Evolutionary conservation across 2,113 vertebrate genomes (phyloP).

Genomic region (Oryzias woworae): DNA sequence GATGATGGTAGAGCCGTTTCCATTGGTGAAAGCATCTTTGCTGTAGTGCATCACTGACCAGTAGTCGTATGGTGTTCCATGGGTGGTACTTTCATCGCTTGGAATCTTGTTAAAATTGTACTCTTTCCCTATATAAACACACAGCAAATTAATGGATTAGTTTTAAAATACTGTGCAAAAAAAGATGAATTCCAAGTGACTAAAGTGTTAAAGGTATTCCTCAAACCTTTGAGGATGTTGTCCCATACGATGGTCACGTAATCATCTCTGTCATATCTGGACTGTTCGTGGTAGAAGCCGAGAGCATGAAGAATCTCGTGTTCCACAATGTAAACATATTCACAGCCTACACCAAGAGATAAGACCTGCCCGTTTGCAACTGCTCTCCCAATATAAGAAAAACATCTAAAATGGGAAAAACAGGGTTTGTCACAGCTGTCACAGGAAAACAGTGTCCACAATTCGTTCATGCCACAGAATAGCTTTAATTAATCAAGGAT

Average conservation of each 20-base stretch:
- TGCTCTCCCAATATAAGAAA: constrained; percentile 66
- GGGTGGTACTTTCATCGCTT: background rate
- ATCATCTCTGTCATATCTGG: constrained; percentile 80
- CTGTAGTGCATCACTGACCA: constrained; percentile 81
- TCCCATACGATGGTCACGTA: constrained; percentile 78
- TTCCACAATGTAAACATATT: constrained; percentile 68
- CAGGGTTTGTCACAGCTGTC: background rate
- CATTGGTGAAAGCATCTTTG: constrained; percentile 76
- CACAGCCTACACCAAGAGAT: constrained; percentile 81
- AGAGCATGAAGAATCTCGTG: constrained; percentile 87
- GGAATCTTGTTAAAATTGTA: background rate
- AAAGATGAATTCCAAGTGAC: no score
- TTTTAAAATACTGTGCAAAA: background rate
- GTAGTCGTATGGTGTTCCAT: constrained; percentile 62
- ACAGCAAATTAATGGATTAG: background rate
- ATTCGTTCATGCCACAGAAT: no score
- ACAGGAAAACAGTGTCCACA: no score
- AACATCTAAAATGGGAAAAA: constrained; percentile 75
- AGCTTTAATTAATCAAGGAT: no score
- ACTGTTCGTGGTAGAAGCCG: constrained; percentile 88
- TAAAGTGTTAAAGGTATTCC: constrained; percentile 2
- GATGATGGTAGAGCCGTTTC: constrained; percentile 80
- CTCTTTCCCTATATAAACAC: constrained; percentile 16
- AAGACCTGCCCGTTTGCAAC: constrained; percentile 61
- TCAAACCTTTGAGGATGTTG: constrained; percentile 77